Conservation (phyloP, 2,888 invertebrate genomes). For the Hyposoter dolosus region DNA sequence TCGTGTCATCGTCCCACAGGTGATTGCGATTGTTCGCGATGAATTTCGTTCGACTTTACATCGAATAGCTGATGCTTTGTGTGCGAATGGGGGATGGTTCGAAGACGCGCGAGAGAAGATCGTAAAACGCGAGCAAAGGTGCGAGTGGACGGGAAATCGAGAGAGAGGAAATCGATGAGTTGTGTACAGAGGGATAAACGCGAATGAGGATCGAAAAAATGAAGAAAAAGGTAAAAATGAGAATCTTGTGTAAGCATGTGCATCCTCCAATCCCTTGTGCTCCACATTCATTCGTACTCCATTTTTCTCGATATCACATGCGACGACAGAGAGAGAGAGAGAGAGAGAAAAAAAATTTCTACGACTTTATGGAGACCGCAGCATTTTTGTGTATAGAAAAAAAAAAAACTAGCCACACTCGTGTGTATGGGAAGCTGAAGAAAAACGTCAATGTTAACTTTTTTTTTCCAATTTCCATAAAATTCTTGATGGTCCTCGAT, state of each 20-base stretch:
- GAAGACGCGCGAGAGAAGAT: constrained; percentile 33
- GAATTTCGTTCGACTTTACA: not conserved
- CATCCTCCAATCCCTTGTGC: constrained; percentile 31
- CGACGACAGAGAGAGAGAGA: not conserved
- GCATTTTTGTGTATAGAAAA: not conserved
- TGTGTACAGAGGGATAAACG: not conserved
- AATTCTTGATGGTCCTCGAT: not conserved
- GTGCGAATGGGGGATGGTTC: not conserved
- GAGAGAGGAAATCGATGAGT: constrained; percentile 34
- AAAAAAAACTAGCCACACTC: not conserved
- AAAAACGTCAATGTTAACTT: not conserved
- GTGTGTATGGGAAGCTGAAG: not conserved
- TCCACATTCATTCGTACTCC: constrained; percentile 3
- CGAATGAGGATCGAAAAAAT: not conserved
- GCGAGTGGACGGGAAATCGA: constrained; percentile 34
- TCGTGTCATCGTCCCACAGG: too few relatives aligned
- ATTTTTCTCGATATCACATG: constrained; percentile 7
- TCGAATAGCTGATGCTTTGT: not conserved
- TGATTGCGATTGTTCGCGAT: too few relatives aligned
- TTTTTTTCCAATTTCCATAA: not conserved
- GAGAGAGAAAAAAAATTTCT: constrained; percentile 1
- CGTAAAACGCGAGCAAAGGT: constrained; percentile 53
- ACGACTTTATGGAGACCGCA: constrained; percentile 50
- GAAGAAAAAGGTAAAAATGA: not conserved
- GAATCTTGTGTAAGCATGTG: constrained; percentile 40